These are phyloP conservation scores for Aquatica leii DNA, from an alignment of 2,888 invertebrate species.

Conservation along the genomic window DNA sequence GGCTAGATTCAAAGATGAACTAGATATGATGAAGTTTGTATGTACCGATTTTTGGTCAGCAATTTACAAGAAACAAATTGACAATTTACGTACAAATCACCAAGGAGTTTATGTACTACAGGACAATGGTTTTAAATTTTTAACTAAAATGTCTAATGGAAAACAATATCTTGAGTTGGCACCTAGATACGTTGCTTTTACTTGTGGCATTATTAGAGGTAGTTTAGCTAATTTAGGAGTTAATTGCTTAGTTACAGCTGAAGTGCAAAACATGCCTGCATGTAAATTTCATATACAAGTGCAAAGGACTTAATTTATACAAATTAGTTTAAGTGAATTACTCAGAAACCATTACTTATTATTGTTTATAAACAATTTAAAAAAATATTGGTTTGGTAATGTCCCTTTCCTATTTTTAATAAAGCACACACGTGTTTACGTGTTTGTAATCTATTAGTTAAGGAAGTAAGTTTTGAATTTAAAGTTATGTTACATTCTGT, in stretches of 20 bases:
- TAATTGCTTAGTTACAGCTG: constrained; percentile 93
- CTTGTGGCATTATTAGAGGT: constrained; percentile 94
- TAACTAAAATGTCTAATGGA: constrained; percentile 86
- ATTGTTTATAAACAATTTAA: too few species aligned
- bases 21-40: constrained; percentile 97
- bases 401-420: too few species aligned
- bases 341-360: too few species aligned
- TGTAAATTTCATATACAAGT: constrained; percentile 94
- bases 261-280: constrained; percentile 90
- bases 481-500: too few species aligned
- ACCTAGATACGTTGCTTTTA: constrained; percentile 92
- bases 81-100: constrained; percentile 96
- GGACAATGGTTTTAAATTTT: constrained; percentile 92
- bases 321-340: too few species aligned
- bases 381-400: too few species aligned
- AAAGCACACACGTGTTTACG: too few species aligned
- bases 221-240: constrained; percentile 94
- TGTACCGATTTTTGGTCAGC: constrained; percentile 99
- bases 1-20: constrained; percentile 94
- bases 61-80: constrained; percentile 97
- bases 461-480: too few species aligned
- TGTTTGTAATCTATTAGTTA: too few species aligned
- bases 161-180: constrained; percentile 92
- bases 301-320: constrained; percentile 67
- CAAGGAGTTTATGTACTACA: constrained; percentile 98